Conservation (phyloP, 2,797 vertebrate species). For the Ciconia nigra region DNA sequence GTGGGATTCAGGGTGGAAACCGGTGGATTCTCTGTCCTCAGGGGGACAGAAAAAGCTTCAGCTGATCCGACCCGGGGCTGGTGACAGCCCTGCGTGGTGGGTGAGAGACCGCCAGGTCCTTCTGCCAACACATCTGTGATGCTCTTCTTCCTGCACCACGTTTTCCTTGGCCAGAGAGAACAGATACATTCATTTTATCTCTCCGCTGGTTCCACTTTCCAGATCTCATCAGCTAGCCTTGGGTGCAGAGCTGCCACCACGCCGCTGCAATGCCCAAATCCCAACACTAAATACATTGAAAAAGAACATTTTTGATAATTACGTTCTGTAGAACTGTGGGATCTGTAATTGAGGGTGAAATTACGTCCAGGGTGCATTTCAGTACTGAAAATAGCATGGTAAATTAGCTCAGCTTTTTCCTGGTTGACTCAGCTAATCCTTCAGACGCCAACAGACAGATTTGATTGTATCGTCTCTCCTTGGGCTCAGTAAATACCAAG, state of each 20-base stretch:
- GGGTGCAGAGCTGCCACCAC: background rate
- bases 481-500: background rate
- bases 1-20: background rate
- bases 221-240: background rate
- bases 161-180: background rate
- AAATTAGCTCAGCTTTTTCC: slow-evolving; percentile 32
- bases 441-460: background rate
- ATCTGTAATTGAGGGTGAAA: slow-evolving; percentile 28
- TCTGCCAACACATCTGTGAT: background rate
- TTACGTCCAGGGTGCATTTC: background rate
- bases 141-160: background rate
- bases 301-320: background rate
- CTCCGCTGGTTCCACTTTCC: background rate
- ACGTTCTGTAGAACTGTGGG: background rate
- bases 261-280: background rate
- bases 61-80: background rate
- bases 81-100: background rate
- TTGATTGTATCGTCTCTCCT: slow-evolving; percentile 28
- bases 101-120: background rate
- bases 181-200: background rate
- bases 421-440: slow-evolving; percentile 56
- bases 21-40: accelerated
- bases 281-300: accelerated
- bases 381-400: background rate
- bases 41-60: background rate